These are phyloP conservation scores for Drosophila sucinea DNA, from an alignment of 1,140 invertebrate species.

Conservation along the genomic window DNA sequence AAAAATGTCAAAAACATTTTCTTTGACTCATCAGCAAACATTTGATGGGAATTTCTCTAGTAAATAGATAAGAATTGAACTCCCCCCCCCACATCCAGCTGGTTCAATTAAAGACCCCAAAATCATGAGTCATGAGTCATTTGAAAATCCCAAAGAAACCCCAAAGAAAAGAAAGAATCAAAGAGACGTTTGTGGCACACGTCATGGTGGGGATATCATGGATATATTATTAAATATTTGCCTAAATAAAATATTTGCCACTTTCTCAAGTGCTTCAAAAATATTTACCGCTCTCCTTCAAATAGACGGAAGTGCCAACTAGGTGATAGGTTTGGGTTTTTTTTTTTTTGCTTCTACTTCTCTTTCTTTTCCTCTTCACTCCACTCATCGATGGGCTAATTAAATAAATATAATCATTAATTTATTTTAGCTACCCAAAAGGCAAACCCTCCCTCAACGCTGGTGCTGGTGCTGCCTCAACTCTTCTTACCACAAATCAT, in stretches of 20 bases:
- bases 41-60: constrained; percentile 4
- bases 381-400: constrained; percentile 58
- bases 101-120: constrained; percentile 1
- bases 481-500: constrained; percentile 71
- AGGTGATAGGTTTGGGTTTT: constrained; percentile 9
- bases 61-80: constrained; percentile 17
- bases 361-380: not conserved
- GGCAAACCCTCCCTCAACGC: constrained; percentile 37
- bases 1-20: constrained; percentile 18
- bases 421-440: constrained; percentile 63
- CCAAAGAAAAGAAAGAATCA: not conserved
- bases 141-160: constrained; percentile 2
- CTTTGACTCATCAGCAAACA: not conserved
- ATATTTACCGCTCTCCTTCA: not conserved
- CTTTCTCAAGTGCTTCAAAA: not conserved
- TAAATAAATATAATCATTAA: constrained; percentile 80
- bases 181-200: constrained; percentile 9
- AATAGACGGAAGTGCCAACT: constrained; percentile 43
- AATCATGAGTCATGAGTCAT: constrained; percentile 33
- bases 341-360: not conserved
- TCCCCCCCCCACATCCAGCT: constrained; percentile 23
- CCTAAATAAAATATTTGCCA: constrained; percentile 31
- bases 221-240: constrained; percentile 36
- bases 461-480: not conserved
- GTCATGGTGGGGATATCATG: constrained; percentile 20